A percentile compares a stretch with the other conserved stretches of the same genome.
These are phyloP conservation scores for Urocyon cinereoargenteus DNA, from an alignment of 2,797 vertebrate genomes.

Conservation along the genomic window DNA sequence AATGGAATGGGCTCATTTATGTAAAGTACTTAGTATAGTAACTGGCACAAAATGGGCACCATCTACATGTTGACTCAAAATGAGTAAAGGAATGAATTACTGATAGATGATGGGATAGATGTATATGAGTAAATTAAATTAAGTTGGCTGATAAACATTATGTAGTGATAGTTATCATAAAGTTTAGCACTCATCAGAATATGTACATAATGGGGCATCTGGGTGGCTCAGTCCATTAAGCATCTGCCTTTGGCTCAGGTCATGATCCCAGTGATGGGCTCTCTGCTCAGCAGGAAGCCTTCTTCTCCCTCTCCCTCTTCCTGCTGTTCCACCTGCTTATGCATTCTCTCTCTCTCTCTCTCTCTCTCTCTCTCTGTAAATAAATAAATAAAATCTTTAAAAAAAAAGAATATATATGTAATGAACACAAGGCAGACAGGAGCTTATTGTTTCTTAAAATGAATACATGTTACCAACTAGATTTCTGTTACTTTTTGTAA, in stretches of 20 bases:
- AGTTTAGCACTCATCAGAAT: neutral
- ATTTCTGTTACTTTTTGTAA: neutral
- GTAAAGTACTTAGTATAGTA: neutral
- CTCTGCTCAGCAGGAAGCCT: no score
- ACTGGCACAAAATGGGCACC: neutral
- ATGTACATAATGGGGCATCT: neutral
- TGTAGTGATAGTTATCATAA: neutral
- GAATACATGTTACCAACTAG: neutral
- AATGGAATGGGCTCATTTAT: conserved; percentile 43
- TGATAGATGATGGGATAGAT: neutral
- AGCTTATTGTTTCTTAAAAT: neutral
- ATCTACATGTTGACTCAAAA: neutral
- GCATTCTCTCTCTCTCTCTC: no score
- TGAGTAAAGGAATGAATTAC: neutral
- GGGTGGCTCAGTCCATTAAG: no score
- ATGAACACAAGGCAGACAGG: neutral
- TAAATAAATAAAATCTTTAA: no score
- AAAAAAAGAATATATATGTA: neutral
- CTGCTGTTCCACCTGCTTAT: no score
- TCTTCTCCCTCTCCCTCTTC: no score
- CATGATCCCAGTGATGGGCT: no score
- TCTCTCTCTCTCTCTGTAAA: no score
- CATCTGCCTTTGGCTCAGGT: no score
- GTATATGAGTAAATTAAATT: neutral
- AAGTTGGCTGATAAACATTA: conserved; percentile 4